These are phyloP conservation scores for Diacarnus erythraeanus DNA, from an alignment of 37 sponge, comb jelly and placozoan genomes.

Conservation along the genomic window DNA sequence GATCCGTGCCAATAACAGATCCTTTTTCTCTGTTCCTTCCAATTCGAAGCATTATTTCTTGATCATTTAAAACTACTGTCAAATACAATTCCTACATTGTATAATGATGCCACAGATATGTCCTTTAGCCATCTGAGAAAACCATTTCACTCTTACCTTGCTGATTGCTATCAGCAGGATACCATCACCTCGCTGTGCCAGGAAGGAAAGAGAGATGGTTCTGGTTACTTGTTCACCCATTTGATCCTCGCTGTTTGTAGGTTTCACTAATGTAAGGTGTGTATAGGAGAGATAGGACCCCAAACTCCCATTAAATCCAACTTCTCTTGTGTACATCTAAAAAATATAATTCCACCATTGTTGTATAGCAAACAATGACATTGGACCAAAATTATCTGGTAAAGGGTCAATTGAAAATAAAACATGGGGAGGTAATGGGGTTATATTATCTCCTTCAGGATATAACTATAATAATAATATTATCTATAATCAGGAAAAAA, in stretches of 20 bases:
- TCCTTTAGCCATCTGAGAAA: too few species aligned
- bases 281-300: slow-evolving; percentile 15
- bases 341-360: too few species aligned
- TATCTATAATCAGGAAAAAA: not conserved
- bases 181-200: slow-evolving; percentile 1
- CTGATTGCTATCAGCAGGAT: slow-evolving; percentile 1
- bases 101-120: too few species aligned
- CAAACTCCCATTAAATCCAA: slow-evolving; percentile 22
- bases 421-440: not conserved
- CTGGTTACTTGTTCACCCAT: not conserved
- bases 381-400: too few species aligned
- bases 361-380: too few species aligned
- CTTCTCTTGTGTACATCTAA: slow-evolving; percentile 20
- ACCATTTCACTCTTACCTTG: slow-evolving; percentile 4
- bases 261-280: not conserved
- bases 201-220: slow-evolving; percentile 19
- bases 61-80: slow-evolving; percentile 13
- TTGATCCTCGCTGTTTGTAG: not conserved
- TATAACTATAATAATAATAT: not conserved
- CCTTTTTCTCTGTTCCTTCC: not conserved
- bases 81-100: slow-evolving; percentile 3
- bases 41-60: not conserved
- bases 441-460: not conserved
- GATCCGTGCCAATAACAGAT: not conserved
- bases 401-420: too few species aligned